phyloP scores from a whole-genome alignment of 2,888 invertebrate species.

The Folsomia manolachei region DNA sequence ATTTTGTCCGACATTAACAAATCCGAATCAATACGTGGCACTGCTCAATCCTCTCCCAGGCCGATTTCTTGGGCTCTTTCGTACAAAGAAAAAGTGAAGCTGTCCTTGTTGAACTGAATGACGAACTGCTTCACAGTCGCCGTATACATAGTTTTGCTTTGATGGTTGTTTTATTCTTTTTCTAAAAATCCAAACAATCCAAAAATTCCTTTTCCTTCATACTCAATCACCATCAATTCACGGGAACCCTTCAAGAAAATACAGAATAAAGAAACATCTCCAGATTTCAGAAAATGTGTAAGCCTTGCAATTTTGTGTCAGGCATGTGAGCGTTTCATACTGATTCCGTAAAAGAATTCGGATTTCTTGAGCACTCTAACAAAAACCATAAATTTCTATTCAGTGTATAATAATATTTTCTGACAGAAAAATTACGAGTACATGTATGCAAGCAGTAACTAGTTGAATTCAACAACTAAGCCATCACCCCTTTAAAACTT shows the following conservation, averaged over 20 bases:
- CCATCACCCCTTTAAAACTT: too few species aligned
- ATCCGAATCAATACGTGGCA: conserved; percentile 23
- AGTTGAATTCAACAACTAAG: too few species aligned
- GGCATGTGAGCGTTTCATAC: too few species aligned
- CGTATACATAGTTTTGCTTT: background rate
- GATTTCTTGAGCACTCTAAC: too few species aligned
- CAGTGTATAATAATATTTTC: too few species aligned
- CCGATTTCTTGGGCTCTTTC: too few species aligned
- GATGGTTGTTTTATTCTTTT: background rate
- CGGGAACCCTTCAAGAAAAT: background rate
- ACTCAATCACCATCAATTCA: conserved; percentile 3
- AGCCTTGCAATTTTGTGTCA: too few species aligned
- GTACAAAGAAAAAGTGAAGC: background rate
- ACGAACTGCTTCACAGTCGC: background rate
- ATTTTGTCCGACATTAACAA: conserved; percentile 15
- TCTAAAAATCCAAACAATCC: background rate
- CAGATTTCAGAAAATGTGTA: background rate
- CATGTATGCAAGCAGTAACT: too few species aligned
- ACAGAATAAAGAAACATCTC: background rate
- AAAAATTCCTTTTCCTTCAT: background rate
- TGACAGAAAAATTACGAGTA: too few species aligned
- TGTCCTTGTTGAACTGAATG: too few species aligned
- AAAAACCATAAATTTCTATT: too few species aligned
- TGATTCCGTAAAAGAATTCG: too few species aligned
- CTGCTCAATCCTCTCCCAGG: background rate